Conservation (phyloP, 1,140 invertebrate genomes). For the Drosophila micromelanica region DNA sequence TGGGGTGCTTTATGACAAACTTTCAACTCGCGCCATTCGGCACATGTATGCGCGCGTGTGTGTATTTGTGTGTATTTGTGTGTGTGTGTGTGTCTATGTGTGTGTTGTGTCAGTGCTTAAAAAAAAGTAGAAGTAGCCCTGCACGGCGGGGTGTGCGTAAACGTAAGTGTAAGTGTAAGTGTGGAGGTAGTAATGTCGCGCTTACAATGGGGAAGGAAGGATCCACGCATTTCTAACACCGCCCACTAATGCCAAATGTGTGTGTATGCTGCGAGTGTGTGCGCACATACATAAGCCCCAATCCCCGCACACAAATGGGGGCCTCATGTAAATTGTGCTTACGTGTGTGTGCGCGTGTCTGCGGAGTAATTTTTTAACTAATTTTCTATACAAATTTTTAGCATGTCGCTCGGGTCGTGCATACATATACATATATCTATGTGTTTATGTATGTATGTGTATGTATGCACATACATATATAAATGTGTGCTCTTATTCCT, state of each 20-base stretch:
- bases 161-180: constrained; percentile 22
- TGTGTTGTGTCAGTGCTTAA: constrained; percentile 16
- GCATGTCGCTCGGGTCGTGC: constrained; percentile 63
- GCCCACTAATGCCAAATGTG: constrained; percentile 78
- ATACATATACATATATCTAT: constrained; percentile 14
- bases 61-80: constrained; percentile 11
- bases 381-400: constrained; percentile 84
- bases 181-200: constrained; percentile 32
- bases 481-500: constrained; percentile 10
- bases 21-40: constrained; percentile 71
- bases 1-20: constrained; percentile 84
- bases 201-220: constrained; percentile 1
- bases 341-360: constrained; percentile 67
- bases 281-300: constrained; percentile 13
- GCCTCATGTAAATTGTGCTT: constrained; percentile 22
- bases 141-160: constrained; percentile 23
- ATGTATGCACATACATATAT: constrained; percentile 22
- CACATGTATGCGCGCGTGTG: constrained; percentile 32
- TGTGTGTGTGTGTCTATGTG: constrained; percentile 13
- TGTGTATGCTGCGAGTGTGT: constrained; percentile 14
- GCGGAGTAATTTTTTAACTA: constrained; percentile 84
- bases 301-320: neutral
- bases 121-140: constrained; percentile 68
- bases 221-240: constrained; percentile 80
- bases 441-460: constrained; percentile 15